phyloP scores from a whole-genome alignment of 2,797 vertebrate genomes.

The Leptoclinus maculatus region DNA sequence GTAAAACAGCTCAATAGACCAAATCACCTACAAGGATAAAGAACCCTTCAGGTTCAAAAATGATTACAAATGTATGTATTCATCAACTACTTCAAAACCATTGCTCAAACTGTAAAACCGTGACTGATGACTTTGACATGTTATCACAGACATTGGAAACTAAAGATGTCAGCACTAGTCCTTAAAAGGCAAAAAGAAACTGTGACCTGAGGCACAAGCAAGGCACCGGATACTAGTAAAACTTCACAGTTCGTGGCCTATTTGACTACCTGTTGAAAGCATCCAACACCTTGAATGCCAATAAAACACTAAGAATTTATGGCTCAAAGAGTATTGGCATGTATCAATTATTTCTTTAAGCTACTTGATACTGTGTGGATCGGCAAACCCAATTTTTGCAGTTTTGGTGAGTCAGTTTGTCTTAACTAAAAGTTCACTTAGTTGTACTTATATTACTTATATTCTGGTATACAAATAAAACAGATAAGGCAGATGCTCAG shows the following conservation, averaged over 20 bases:
- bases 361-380: neutral
- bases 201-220: neutral
- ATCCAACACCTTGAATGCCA: neutral
- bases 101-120: neutral
- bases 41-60: neutral
- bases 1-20: conserved; percentile 5
- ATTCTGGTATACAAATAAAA: neutral
- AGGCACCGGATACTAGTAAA: conserved; percentile 18
- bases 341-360: neutral
- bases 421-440: neutral
- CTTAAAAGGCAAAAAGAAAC: neutral
- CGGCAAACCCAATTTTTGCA: neutral
- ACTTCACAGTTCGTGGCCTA: neutral
- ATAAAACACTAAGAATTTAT: conserved; percentile 2
- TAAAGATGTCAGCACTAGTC: neutral
- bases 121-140: neutral
- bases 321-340: neutral
- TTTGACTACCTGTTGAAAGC: conserved; percentile 22
- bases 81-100: neutral
- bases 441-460: neutral
- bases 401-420: neutral
- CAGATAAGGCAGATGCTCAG: neutral
- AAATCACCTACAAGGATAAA: neutral
- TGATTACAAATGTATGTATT: neutral
- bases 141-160: neutral